Evolutionary conservation across 2,888 invertebrate species (phyloP), one percentile per base, ranked within the genome.

Genomic region (Amiota minor): DNA sequence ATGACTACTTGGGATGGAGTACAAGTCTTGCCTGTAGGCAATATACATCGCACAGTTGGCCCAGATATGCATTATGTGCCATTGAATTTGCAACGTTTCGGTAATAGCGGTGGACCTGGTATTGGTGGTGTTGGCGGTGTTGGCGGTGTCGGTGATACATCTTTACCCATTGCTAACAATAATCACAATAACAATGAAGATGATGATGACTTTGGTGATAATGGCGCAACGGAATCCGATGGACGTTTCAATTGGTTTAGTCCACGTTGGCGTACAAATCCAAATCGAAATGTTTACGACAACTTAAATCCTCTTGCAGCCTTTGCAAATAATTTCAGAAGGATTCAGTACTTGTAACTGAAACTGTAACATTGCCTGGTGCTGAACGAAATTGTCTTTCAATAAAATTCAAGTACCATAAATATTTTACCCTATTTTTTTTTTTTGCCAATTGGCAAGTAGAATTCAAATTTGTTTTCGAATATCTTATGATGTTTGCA

Each of bases 41-140:
- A n/a, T 18, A 35, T 35, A 35, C 47, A 8, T 81, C 6, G 81
- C 83, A 0, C 20, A 81, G 46, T 84, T 83, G 12, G 84, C 85
- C 8, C 64, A 83, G 77, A 76, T 4, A 77, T 83, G 20, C 76
- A 77, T 55, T 83, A 83, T 68, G 76, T 84, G 9, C 84, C 82
- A 0, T 65, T 84, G 0, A 80, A 80, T 50, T 67, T 84, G n/a
- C 80, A 82, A 23, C 62, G 62, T 45, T 62, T 62, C n/a, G n/a
- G 20, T 14, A 11, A 20, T 53, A 16, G n/a, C 9, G n/a, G 9
- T 9, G 53, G 9, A 20, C 47, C 75, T 78, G 77, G 64, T 77
- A 46, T 68, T 79, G 0, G 78, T 80, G 9, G 11, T 9, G 46
- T 10, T 18, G 14, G 11, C 9, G 18, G 78, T 14, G 3, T 62